phyloP scores from a whole-genome alignment of 2,888 invertebrate species.

The Ceraclea dissimilis region DNA sequence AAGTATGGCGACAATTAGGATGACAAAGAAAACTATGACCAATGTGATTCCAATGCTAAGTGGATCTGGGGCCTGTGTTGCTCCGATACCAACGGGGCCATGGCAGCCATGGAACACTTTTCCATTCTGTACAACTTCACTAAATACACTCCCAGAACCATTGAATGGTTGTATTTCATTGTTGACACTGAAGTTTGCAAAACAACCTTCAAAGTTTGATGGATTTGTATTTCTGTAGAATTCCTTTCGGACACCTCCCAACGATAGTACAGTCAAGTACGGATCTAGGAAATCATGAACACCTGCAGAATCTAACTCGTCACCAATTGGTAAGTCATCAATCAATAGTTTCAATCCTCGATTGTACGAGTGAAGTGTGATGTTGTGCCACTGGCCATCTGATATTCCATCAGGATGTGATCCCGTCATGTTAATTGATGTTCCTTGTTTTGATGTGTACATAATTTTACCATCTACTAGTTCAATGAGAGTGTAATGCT shows the following conservation, averaged over 20 bases:
- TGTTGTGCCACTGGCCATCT: conserved; percentile 86
- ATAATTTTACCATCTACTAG: conserved; percentile 66
- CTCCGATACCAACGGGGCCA: conserved; percentile 66
- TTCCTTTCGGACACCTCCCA: conserved; percentile 69
- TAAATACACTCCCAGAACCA: conserved; percentile 77
- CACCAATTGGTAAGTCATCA: conserved; percentile 65
- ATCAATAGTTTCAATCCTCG: conserved; percentile 65
- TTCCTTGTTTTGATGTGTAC: conserved; percentile 73
- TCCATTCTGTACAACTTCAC: conserved; percentile 61
- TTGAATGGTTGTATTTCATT: conserved; percentile 84
- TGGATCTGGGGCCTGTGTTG: conserved; percentile 75
- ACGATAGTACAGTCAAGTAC: conserved; percentile 69
- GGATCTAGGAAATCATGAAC: conserved; percentile 91
- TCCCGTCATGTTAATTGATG: conserved; percentile 76
- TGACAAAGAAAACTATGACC: conserved; percentile 89
- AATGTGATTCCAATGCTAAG: conserved; percentile 88
- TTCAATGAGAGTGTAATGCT: conserved; percentile 79
- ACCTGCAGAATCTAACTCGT: conserved; percentile 77
- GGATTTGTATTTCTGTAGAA: conserved; percentile 49
- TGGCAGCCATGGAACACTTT: conserved; percentile 69
- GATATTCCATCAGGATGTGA: conserved; percentile 52
- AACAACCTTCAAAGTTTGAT: conserved; percentile 77
- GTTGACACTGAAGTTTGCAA: conserved; percentile 83
- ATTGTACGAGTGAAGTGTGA: conserved; percentile 65
- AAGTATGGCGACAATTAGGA: conserved; percentile 79